Base-by-base conservation (phyloP, 2,113 vertebrate genomes). In the Atractosteus spatula region DNA sequence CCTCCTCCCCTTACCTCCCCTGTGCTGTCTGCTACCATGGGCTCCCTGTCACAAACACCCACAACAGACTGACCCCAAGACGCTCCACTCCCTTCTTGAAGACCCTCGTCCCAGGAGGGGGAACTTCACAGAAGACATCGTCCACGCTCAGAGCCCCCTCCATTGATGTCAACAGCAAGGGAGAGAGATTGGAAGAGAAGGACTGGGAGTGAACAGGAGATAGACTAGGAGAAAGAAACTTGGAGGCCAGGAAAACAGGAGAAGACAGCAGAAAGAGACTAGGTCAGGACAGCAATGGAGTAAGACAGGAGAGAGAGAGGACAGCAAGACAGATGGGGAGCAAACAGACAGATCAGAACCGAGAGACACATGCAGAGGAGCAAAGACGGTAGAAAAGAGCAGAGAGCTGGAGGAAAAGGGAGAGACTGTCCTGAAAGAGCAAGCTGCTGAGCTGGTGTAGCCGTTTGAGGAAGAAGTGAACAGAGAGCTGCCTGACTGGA, bases 131-230 rank as follows among this genome's bases (percentile, higher is more conserved):
- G 63, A 70, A 66, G 43, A 79, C 77, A 80, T 78, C 74, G 7
- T 78, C 74, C 54, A 81, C 67, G 75, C 69, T 68, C 4, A 76
- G 44, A 45, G 66, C 12, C 7, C 72, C 68, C 42, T 77, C 78
- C 78, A 79, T 79, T 4, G 78, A 65, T 72, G 68, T 80, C 79
- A 83, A 79, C 76, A 79, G 76, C 81, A 80, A 74, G 80, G 76
- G 75, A 83, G 75, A 72, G 8, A 76, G 70, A 70, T 41, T 70
- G 72, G 75, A 76, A 74, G 70, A 66, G 56, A 64, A 68, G 76
- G 55, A 67, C 54, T 55, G 42, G 69, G 70, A 76, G 42, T 71
- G 76, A 62, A 0, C 13, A 67, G 67, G 14, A 44, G 45, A 51
- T 55, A 55, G 61, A 16, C 0, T 4, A 41, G 0, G 7, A 11